Evolutionary conservation across 2,797 vertebrate species (phyloP).

Genomic region (Tokudaia tokunoshimensis): DNA sequence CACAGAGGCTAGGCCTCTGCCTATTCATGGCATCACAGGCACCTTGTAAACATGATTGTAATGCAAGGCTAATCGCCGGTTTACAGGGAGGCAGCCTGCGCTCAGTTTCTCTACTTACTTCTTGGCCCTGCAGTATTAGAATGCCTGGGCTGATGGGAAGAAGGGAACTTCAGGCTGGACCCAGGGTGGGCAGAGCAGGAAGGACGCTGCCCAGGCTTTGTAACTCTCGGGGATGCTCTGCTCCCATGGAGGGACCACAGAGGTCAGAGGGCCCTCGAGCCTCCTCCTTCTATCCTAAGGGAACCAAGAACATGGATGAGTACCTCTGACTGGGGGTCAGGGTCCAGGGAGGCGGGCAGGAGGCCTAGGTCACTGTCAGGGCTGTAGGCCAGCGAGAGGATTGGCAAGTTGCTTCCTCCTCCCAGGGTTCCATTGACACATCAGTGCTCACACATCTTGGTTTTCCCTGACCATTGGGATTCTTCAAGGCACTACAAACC

Average conservation of each 20-base stretch:
- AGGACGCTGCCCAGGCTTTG: not conserved
- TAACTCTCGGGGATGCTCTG: not conserved
- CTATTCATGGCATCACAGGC: conserved; percentile 63
- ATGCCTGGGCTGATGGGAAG: not conserved
- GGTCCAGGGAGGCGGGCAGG: not conserved
- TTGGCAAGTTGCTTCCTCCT: too few relatives aligned
- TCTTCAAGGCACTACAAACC: not conserved
- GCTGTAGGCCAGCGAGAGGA: accelerated
- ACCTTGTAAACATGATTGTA: conserved; percentile 61
- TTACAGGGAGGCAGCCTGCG: conserved; percentile 48
- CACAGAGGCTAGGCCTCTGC: conserved; percentile 12
- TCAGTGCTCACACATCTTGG: not conserved
- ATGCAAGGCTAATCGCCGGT: conserved; percentile 50
- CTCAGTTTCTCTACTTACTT: conserved; percentile 4
- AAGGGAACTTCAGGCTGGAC: not conserved
- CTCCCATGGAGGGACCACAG: not conserved
- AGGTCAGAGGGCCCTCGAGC: not conserved
- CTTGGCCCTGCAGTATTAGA: not conserved
- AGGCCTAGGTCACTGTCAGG: not conserved
- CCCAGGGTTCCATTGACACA: not conserved
- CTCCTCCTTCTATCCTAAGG: not conserved
- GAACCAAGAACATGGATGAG: not conserved
- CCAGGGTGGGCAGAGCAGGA: not conserved
- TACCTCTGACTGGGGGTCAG: not conserved
- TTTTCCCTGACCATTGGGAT: not conserved